Evolutionary conservation across 2,113 vertebrate species (phyloP), one percentile per base, ranked within the genome.

Genomic region (Hiodon tergisus): DNA sequence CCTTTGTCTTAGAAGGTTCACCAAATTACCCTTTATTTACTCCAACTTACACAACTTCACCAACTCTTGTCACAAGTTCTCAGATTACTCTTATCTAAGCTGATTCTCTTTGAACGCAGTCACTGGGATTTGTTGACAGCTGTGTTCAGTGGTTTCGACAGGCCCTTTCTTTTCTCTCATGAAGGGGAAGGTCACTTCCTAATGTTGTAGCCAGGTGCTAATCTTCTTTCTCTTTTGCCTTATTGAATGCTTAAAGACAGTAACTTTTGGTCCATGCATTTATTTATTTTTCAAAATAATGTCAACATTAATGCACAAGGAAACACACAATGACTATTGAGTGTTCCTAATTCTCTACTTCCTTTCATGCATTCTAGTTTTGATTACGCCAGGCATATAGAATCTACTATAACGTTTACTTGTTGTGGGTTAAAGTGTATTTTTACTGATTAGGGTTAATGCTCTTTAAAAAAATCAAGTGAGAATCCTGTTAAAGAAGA

Each of bases 131-230:
- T 31, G 31, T 31, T 31, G 31, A 2, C 71, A 61, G 54, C 53
- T 68, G 71, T 54, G 67, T 76, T 75, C 61, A 65, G 69, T 77
- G 69, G 72, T 69, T 71, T 55, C 77, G 79, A 78, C 75, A 75
- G 65, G 76, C 72, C 52, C 69, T 51, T 76, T 73, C 58, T 55
- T 51, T 60, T 72, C 17, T 63, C 8, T 16, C 71, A 9, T 73
- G 48, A 79, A 69, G 55, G 62, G 51, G 68, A 16, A 67, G 57
- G 63, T n/a, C 2, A 69, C 71, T 61, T 55, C 60, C 53, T 17
- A 61, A 58, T 74, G 59, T 67, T 69, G 31, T 62, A 74, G 74
- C 66, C 51, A 16, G 11, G 65, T 46, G 67, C 73, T 69, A 63
- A 73, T 81, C 52, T 71, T 61, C 69, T 73, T 78, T 72, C 16